phyloP scores from a whole-genome alignment of 2,113 vertebrate species.

The Melanostigma gelatinosum region DNA sequence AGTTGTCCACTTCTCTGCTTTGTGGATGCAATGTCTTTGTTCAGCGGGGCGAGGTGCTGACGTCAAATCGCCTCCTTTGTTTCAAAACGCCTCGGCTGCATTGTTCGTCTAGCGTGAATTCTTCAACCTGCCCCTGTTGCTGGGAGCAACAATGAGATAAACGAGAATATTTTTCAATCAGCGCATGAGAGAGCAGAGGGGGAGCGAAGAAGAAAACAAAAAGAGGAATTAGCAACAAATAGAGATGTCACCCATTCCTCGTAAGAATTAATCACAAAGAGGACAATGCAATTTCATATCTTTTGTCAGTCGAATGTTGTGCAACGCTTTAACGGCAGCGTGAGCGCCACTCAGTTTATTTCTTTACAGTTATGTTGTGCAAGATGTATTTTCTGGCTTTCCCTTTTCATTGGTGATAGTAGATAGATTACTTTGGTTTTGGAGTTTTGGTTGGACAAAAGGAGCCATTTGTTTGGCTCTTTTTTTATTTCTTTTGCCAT shows the following conservation, averaged over 20 bases:
- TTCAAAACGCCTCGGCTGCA: slow-evolving; percentile 65
- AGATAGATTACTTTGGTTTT: neutral
- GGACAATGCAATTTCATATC: neutral
- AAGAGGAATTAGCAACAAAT: slow-evolving; percentile 32
- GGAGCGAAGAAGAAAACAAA: slow-evolving; percentile 7
- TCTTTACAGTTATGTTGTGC: neutral
- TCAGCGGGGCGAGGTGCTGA: slow-evolving; percentile 66
- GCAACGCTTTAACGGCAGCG: neutral
- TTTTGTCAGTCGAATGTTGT: slow-evolving; percentile 9
- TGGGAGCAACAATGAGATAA: slow-evolving; percentile 72
- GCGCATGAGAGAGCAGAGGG: slow-evolving; percentile 36
- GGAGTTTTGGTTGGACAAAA: neutral
- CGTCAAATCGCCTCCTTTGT: slow-evolving; percentile 76
- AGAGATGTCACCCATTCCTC: slow-evolving; percentile 43
- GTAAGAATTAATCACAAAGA: slow-evolving; percentile 8
- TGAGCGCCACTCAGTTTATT: neutral
- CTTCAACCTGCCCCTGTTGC: slow-evolving; percentile 69
- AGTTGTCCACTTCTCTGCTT: slow-evolving; percentile 61
- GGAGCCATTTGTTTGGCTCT: neutral
- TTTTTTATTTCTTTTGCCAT: neutral
- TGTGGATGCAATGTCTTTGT: slow-evolving; percentile 73
- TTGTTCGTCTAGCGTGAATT: slow-evolving; percentile 63
- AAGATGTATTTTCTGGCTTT: neutral
- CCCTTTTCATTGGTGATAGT: neutral
- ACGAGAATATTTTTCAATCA: slow-evolving; percentile 58